Evolutionary conservation across 2,888 invertebrate species (phyloP).

Genomic region (Megaustenia siamemsis): DNA sequence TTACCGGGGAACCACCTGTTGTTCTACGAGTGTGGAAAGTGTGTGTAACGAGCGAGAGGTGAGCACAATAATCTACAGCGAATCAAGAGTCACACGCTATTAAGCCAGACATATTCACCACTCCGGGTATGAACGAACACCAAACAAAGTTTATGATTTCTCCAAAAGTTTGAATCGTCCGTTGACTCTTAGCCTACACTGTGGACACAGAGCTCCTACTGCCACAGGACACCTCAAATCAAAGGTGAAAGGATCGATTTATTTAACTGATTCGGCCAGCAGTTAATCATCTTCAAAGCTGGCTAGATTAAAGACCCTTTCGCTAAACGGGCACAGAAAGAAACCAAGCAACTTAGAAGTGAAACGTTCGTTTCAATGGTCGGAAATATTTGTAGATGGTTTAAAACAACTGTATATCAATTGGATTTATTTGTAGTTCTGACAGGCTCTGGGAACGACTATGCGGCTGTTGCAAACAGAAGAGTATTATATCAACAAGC

Average conservation of each 20-base stretch:
- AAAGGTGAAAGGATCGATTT: slow-evolving; percentile 37
- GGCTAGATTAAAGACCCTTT: slow-evolving; percentile 31
- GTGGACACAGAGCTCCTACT: neutral
- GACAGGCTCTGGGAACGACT: neutral
- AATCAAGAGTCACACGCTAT: too few species aligned
- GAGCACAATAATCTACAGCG: too few species aligned
- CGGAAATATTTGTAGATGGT: slow-evolving; percentile 48
- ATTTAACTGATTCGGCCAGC: neutral
- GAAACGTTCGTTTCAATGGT: neutral
- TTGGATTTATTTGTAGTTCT: slow-evolving; percentile 41
- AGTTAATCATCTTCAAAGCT: slow-evolving; percentile 42
- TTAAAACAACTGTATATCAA: slow-evolving; percentile 48
- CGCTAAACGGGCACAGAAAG: neutral
- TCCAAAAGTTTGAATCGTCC: too few species aligned
- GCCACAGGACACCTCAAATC: slow-evolving; percentile 3
- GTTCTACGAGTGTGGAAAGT: too few species aligned
- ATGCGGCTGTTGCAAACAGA: neutral
- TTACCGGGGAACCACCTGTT: too few species aligned
- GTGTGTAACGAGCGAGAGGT: too few species aligned
- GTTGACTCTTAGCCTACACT: neutral
- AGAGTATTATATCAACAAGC: slow-evolving; percentile 22
- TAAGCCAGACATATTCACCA: too few species aligned
- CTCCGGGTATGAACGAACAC: too few species aligned
- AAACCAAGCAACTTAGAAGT: neutral
- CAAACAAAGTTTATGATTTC: too few species aligned